Percentiles rank a stretch among this genome's conserved stretches.
phyloP scores from a whole-genome alignment of 2,113 vertebrate species.

The Gymnarchus niloticus region DNA sequence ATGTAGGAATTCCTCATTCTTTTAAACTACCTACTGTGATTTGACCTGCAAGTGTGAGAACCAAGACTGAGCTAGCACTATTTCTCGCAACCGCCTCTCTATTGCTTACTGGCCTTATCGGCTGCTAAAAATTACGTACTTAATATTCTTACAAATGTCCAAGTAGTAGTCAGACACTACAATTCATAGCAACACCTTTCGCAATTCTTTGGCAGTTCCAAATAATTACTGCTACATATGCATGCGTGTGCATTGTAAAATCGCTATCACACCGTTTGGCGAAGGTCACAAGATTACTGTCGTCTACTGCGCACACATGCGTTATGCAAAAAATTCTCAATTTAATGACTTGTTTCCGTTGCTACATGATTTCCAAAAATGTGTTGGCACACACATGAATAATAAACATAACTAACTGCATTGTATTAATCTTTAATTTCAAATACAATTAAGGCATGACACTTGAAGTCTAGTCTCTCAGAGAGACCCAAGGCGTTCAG shows the following conservation, averaged over 20 bases:
- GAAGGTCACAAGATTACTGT: not conserved
- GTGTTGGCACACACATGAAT: not conserved
- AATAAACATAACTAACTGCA: not conserved
- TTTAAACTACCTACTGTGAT: slow-evolving; percentile 3
- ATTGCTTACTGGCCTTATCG: not conserved
- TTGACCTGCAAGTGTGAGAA: too few species aligned
- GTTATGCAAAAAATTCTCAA: not conserved
- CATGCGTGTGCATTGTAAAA: not conserved
- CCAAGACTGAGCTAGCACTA: not conserved
- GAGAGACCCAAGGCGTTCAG: slow-evolving; percentile 1
- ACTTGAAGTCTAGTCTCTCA: not conserved
- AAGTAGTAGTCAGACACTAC: not conserved
- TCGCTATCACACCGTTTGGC: not conserved
- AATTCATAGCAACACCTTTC: not conserved
- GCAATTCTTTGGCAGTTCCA: not conserved
- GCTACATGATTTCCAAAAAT: not conserved
- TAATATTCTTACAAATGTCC: not conserved
- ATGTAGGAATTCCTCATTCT: not conserved
- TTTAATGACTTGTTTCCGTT: not conserved
- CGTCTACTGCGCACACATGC: not conserved
- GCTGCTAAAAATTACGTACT: not conserved
- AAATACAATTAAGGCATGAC: slow-evolving; percentile 26
- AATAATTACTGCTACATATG: not conserved
- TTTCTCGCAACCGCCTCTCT: not conserved
- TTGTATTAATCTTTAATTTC: slow-evolving; percentile 30